Evolutionary conservation across 2,113 vertebrate genomes (phyloP), one percentile per base, ranked within the genome.

Genomic region (Mohoua ochrocephala): DNA sequence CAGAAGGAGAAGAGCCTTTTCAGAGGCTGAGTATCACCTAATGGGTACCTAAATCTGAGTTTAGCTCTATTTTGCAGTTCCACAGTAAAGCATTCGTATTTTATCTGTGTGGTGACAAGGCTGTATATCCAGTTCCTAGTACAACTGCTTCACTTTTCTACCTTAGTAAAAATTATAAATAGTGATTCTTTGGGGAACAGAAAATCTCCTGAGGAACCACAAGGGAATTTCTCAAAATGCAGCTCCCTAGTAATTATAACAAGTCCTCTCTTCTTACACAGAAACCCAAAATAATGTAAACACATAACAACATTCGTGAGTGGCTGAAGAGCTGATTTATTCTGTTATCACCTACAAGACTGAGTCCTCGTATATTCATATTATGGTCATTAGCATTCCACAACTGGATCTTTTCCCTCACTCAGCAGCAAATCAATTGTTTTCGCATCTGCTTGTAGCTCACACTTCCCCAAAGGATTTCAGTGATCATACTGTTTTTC

Each of bases 341-440:
- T 87, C 65, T 56, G 10, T 68, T 89, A 81, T 42, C 59, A 68
- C 33, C 65, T 92, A 73, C 14, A 63, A 31, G 53, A 94, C 75
- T 74, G 50, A 94, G 41, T 53, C 28, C 44, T 94, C 70, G 63
- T 80, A 80, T 37, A 89, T 87, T 84, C 20, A 1, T 37, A 73
- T 42, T 24, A 71, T 24, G 15, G 26, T 74, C 53, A 93, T 95
- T 56, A 95, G 56, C 73, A 93, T 92, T 85, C 78, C n/a, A 69
- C 50, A 91, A 61, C 35, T 65, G 77, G 91, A 84, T 88, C 53
- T 91, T 60, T 91, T 81, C 76, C 47, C 93, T 89, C 78, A 86
- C 57, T 77, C 60, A 56, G 35, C 27, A 92, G 73, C 71, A 92
- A 97, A 97, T 94, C 91, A 96, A 92, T 94, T 84, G 53, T 87